Conservation (phyloP, 2,113 vertebrate species). For the Tupaia tana region DNA sequence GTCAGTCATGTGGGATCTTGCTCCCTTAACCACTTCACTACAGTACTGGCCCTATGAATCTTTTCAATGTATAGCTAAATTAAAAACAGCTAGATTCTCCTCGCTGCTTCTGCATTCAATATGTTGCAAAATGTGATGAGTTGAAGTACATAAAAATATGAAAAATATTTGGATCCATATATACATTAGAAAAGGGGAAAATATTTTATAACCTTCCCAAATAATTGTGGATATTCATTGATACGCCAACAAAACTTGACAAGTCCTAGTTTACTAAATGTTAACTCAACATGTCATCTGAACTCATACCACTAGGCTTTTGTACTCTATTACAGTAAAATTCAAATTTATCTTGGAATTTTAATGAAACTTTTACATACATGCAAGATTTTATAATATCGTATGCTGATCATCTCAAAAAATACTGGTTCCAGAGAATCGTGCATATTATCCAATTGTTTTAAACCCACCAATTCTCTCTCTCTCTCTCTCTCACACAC, state of each 20-base stretch:
- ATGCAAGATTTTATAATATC: neutral
- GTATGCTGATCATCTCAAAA: neutral
- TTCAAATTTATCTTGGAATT: neutral
- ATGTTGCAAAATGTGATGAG: neutral
- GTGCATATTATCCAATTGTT: neutral
- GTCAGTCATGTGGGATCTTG: too few species aligned
- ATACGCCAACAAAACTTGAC: neutral
- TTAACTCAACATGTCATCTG: neutral
- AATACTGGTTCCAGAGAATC: neutral
- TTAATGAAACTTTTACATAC: neutral
- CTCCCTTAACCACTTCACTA: too few species aligned
- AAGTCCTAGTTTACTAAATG: neutral
- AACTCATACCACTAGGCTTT: neutral
- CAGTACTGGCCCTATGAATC: neutral
- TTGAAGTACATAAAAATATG: neutral
- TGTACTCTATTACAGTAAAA: constrained; percentile 5
- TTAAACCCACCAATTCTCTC: too few species aligned
- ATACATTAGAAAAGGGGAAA: neutral
- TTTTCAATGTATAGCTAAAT: neutral
- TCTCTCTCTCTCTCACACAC: too few species aligned
- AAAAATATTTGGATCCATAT: neutral
- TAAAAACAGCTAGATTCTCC: neutral
- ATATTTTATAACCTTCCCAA: neutral
- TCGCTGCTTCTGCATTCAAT: neutral
- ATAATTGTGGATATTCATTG: neutral